A percentile compares a stretch with the other conserved stretches of the same genome.
Conservation (phyloP, 2,888 invertebrate species). For the Acheta domesticus region DNA sequence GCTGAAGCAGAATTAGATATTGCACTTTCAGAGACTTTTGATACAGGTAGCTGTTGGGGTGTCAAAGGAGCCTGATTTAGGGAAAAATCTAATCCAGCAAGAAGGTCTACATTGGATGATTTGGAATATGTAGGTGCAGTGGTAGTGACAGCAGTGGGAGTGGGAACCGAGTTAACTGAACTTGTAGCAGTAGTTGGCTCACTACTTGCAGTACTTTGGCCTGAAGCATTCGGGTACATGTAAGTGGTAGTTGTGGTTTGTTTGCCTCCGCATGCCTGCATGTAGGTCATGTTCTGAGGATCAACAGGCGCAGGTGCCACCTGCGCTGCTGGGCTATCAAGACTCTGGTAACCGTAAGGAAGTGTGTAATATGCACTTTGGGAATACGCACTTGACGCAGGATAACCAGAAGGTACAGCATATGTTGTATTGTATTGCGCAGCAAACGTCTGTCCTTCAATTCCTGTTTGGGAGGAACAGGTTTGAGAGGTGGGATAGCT, state of each 20-base stretch:
- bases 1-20: background rate
- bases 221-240: conserved; percentile 38
- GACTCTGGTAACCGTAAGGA: conserved; percentile 52
- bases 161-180: conserved; percentile 43
- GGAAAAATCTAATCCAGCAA: conserved; percentile 73
- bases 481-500: conserved; percentile 52
- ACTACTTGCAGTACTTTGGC: conserved; percentile 37
- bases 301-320: background rate
- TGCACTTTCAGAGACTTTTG: background rate
- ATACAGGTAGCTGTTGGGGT: conserved; percentile 46
- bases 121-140: background rate
- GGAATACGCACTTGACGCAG: conserved; percentile 21
- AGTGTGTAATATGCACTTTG: conserved; percentile 46
- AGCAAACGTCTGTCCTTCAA: conserved; percentile 39
- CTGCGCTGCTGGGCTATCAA: background rate
- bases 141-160: conserved; percentile 40
- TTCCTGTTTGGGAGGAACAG: conserved; percentile 48
- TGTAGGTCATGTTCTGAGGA: conserved; percentile 43
- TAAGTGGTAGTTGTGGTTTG: conserved; percentile 40
- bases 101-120: conserved; percentile 62
- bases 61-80: conserved; percentile 63
- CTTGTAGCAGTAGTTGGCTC: conserved; percentile 42
- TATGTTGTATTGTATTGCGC: conserved; percentile 35
- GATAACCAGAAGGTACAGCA: background rate
- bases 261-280: conserved; percentile 41